Evolutionary conservation across 2,797 vertebrate species (phyloP), one percentile per base, ranked within the genome.

Genomic region (Rhinella marina): DNA sequence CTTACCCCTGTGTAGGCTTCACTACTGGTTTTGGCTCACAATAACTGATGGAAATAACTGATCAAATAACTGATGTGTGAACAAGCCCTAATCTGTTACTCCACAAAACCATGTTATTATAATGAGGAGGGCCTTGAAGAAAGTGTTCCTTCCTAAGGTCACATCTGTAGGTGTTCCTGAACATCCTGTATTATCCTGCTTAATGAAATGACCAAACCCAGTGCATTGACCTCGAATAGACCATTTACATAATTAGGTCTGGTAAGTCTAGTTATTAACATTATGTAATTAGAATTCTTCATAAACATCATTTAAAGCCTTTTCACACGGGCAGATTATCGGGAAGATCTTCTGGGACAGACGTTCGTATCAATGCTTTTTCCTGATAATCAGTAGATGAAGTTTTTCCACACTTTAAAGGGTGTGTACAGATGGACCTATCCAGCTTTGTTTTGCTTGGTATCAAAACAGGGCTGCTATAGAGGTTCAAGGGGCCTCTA

Each of bases 131-230:
- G 10, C 57, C 23, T 25, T 77, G 12, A 61, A 6, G 14, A 25
- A 80, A 27, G 21, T 73, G 85, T 61, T 80, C n/a, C 19, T 25
- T 41, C 48, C 3, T 72, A 72, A 68, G 75, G 76, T 70, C 48
- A 68, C 19, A 76, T 61, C 27, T 21, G 54, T 54, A 76, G 72
- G 48, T 84, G 86, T 88, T 84, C 29, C 81, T 68, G 61, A 83
- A 83, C 73, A 88, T 72, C 75, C 81, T 70, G 75, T 88, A 79
- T 83, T 77, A 56, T 80, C 7, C 79, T 66, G 27, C 61, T 62
- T 54, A 87, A 76, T 81, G 54, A 52, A 70, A 17, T 80, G 64
- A 48, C 81, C 81, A 88, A 88, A 52, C 75, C 87, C 82, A 82
- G 70, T 56, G 76, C 54, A 66, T 27, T 84, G 72, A 57, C 62